Percentiles rank a stretch among this genome's conserved stretches.
Evolutionary conservation across 2,888 invertebrate genomes (phyloP).

Genomic region (Hypena proboscidalis): DNA sequence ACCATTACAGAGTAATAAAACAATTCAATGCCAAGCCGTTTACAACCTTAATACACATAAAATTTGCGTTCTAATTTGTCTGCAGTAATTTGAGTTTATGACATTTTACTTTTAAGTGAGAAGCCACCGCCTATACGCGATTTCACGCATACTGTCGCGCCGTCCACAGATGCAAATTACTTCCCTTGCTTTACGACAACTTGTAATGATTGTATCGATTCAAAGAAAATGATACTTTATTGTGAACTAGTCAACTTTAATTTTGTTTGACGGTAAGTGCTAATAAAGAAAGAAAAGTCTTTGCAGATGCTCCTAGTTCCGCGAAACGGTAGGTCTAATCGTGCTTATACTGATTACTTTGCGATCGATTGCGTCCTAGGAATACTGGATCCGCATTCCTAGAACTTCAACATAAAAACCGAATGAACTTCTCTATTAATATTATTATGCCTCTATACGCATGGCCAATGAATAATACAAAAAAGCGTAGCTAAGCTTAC

Average conservation of each 20-base stretch:
- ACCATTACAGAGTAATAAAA: constrained; percentile 73
- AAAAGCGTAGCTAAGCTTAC: no score
- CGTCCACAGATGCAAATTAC: constrained; percentile 74
- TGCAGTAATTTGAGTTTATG: constrained; percentile 71
- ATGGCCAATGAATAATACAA: no score
- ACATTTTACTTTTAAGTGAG: constrained; percentile 56
- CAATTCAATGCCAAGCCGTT: constrained; percentile 66
- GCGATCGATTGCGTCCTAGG: constrained; percentile 2
- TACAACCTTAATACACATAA: constrained; percentile 74
- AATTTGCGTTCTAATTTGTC: constrained; percentile 81
- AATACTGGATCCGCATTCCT: not conserved
- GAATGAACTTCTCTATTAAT: no score
- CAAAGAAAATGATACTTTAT: constrained; percentile 46
- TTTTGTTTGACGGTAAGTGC: constrained; percentile 25
- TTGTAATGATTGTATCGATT: constrained; percentile 47
- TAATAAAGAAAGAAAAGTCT: constrained; percentile 25
- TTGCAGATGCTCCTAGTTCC: constrained; percentile 34
- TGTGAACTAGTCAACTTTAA: constrained; percentile 27
- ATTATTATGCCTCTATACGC: no score
- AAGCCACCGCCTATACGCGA: constrained; percentile 60
- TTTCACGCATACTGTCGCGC: constrained; percentile 77
- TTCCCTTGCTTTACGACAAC: constrained; percentile 71
- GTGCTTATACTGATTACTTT: constrained; percentile 35
- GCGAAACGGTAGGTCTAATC: constrained; percentile 44
- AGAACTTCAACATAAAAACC: no score